Percentiles rank a stretch among this genome's conserved stretches.
Conservation (phyloP, 2,888 invertebrate genomes). For the Atrina japonica region DNA sequence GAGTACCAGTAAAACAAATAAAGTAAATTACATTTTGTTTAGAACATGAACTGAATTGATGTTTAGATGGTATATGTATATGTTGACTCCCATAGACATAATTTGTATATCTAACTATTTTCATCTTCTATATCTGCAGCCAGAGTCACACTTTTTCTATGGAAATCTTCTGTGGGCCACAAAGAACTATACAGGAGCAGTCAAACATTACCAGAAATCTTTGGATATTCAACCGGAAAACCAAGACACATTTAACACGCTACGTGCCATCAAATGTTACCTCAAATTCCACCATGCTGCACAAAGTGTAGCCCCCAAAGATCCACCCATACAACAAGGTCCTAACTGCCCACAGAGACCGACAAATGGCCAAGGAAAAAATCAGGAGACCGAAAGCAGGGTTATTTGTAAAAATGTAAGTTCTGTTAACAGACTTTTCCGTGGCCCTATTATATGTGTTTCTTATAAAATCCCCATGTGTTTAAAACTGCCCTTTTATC, state of each 20-base stretch:
- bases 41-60: no score
- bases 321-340: conserved; percentile 53
- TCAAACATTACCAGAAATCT: conserved; percentile 77
- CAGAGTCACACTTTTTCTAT: conserved; percentile 87
- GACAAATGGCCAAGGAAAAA: conserved; percentile 28
- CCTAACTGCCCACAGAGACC: conserved; percentile 54
- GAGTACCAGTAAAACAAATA: no score
- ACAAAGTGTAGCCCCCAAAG: conserved; percentile 72
- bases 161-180: conserved; percentile 85
- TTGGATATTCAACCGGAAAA: conserved; percentile 74
- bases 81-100: no score
- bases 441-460: no score
- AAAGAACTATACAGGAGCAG: conserved; percentile 82
- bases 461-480: no score
- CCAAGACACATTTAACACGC: conserved; percentile 70
- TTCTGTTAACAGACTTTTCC: conserved; percentile 15
- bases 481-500: no score
- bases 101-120: no score
- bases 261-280: conserved; percentile 77
- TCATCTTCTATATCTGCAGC: conserved; percentile 82
- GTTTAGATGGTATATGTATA: no score
- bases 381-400: conserved; percentile 71
- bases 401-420: conserved; percentile 77
- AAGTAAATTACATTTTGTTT: no score
- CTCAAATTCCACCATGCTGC: conserved; percentile 75